Evolutionary conservation across 2,113 vertebrate species (phyloP).

Genomic region (Azemiops feae): DNA sequence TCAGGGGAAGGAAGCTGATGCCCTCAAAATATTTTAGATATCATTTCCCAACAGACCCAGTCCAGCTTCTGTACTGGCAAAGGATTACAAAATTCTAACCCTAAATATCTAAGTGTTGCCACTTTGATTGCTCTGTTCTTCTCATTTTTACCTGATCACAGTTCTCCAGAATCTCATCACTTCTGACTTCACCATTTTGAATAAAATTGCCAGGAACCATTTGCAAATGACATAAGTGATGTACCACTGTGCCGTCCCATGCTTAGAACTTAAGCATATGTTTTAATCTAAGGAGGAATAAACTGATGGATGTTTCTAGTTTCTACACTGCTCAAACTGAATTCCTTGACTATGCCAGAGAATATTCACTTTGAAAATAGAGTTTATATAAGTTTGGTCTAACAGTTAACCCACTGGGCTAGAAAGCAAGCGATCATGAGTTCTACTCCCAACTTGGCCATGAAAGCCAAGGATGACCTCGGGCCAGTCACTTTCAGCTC

Average conservation of each 20-base stretch:
- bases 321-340: neutral
- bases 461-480: neutral
- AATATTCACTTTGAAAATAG: neutral
- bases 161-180: neutral
- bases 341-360: neutral
- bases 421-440: neutral
- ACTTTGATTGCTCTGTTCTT: neutral
- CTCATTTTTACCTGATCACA: neutral
- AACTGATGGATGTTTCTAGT: neutral
- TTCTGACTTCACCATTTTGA: neutral
- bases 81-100: neutral
- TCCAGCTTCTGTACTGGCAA: neutral
- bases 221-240: neutral
- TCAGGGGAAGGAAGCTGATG: neutral
- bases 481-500: neutral
- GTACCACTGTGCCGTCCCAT: neutral
- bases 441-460: neutral
- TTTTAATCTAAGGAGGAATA: neutral
- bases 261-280: neutral
- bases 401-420: too few relatives aligned
- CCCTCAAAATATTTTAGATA: neutral
- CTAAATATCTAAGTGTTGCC: neutral
- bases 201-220: neutral
- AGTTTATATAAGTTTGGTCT: too few relatives aligned
- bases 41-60: neutral